A percentile compares a stretch with the other conserved stretches of the same genome.
These are phyloP conservation scores for Slavum lentiscoides DNA, from an alignment of 2,888 invertebrate genomes.

Conservation along the genomic window DNA sequence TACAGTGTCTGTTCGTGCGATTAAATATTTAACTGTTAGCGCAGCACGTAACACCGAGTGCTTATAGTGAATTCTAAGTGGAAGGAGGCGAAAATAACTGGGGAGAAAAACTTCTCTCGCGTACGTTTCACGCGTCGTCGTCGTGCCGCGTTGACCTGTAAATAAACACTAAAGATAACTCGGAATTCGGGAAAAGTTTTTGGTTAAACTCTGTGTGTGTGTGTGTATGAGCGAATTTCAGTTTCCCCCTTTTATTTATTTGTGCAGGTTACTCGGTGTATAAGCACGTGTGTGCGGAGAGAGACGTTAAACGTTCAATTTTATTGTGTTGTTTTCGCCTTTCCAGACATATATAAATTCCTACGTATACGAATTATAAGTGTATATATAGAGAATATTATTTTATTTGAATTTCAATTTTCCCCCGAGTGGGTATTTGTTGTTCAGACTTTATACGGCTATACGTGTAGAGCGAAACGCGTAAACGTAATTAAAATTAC, in stretches of 20 bases:
- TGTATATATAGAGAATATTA: too few species aligned
- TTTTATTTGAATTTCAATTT: constrained; percentile 8
- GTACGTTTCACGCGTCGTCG: background rate
- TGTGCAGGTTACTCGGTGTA: background rate
- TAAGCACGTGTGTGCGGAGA: background rate
- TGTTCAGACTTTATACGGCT: background rate
- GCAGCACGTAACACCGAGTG: too few species aligned
- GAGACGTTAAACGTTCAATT: constrained; percentile 6
- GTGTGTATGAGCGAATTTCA: too few species aligned
- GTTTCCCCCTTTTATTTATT: background rate
- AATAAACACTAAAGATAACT: constrained; percentile 36
- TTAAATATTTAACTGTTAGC: too few species aligned
- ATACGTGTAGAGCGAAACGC: background rate
- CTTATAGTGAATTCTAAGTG: background rate
- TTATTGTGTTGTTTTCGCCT: background rate
- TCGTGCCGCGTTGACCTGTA: constrained; percentile 14
- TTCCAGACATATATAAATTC: constrained; percentile 6
- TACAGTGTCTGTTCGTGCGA: too few species aligned
- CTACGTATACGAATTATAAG: constrained; percentile 10
- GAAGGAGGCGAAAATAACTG: too few species aligned
- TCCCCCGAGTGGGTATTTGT: background rate
- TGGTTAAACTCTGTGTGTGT: background rate
- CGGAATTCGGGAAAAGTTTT: constrained; percentile 16
- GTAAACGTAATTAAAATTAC: constrained; percentile 17
- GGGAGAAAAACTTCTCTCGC: constrained; percentile 9